Evolutionary conservation across 2,113 vertebrate species (phyloP).

Genomic region (Percopsis transmontana): DNA sequence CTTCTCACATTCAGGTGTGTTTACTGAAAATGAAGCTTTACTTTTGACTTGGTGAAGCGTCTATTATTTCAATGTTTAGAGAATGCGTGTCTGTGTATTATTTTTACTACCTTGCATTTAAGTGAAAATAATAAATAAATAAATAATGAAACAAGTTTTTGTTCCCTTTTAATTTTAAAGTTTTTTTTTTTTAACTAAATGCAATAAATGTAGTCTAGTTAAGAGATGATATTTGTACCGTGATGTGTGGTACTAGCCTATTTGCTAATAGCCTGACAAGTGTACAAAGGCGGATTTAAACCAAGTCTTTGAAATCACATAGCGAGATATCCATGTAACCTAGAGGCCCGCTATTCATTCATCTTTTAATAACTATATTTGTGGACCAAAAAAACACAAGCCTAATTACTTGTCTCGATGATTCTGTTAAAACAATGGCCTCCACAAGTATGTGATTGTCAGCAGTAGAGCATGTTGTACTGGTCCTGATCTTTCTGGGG

Average conservation of each 20-base stretch:
- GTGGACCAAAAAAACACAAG: neutral
- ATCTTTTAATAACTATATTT: constrained; percentile 8
- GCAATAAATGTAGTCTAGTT: too few relatives aligned
- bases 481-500: constrained; percentile 38
- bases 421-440: constrained; percentile 23
- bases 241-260: neutral
- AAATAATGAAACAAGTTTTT: constrained; percentile 19
- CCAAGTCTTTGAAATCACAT: too few relatives aligned
- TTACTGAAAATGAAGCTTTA: constrained; percentile 72
- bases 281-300: too few relatives aligned
- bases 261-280: too few relatives aligned
- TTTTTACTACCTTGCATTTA: constrained; percentile 72
- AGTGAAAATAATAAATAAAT: constrained; percentile 60
- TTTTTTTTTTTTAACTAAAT: neutral
- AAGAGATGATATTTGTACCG: too few relatives aligned
- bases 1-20: constrained; percentile 63
- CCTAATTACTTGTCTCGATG: constrained; percentile 32
- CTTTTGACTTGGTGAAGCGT: constrained; percentile 61
- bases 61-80: constrained; percentile 22
- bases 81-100: constrained; percentile 46
- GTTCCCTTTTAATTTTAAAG: neutral
- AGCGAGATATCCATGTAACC: neutral
- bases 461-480: constrained; percentile 26
- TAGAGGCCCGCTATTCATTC: neutral
- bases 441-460: constrained; percentile 24